A percentile compares a stretch with the other conserved stretches of the same genome.
These are phyloP conservation scores for Syngnathus typhle DNA, from an alignment of 2,113 vertebrate species.

Conservation along the genomic window DNA sequence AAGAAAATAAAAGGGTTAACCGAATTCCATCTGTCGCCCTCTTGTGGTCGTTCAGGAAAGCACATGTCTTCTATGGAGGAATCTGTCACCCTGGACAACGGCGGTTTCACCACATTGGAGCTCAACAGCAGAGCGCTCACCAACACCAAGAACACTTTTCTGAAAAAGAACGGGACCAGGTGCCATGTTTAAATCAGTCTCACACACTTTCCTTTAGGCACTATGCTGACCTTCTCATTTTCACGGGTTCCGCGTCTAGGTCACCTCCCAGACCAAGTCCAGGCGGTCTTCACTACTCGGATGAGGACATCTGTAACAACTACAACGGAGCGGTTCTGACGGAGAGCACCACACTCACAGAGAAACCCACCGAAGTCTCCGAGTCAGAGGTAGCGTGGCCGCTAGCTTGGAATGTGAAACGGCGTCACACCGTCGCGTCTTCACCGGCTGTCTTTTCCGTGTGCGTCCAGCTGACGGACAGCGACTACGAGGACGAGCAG, in stretches of 20 bases:
- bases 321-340: conserved; percentile 84
- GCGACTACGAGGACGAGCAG: conserved; percentile 85
- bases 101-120: conserved; percentile 89
- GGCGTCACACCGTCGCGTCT: too few relatives aligned
- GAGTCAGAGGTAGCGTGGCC: conserved; percentile 81
- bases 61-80: conserved; percentile 80
- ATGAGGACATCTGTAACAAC: conserved; percentile 91
- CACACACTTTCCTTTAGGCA: background rate
- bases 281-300: conserved; percentile 88
- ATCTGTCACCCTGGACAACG: conserved; percentile 86
- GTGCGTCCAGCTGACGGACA: conserved; percentile 78
- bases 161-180: conserved; percentile 92
- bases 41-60: conserved; percentile 72
- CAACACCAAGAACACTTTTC: conserved; percentile 85
- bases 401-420: too few relatives aligned
- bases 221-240: background rate
- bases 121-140: conserved; percentile 84
- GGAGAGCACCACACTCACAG: conserved; percentile 78
- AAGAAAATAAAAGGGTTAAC: too few relatives aligned
- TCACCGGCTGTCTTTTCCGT: background rate
- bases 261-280: conserved; percentile 93
- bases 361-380: conserved; percentile 82
- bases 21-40: background rate
- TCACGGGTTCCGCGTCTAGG: conserved; percentile 55
- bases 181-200: conserved; percentile 29